Conservation (phyloP, 1,140 invertebrate species). For the Drosophila kepulauana region DNA sequence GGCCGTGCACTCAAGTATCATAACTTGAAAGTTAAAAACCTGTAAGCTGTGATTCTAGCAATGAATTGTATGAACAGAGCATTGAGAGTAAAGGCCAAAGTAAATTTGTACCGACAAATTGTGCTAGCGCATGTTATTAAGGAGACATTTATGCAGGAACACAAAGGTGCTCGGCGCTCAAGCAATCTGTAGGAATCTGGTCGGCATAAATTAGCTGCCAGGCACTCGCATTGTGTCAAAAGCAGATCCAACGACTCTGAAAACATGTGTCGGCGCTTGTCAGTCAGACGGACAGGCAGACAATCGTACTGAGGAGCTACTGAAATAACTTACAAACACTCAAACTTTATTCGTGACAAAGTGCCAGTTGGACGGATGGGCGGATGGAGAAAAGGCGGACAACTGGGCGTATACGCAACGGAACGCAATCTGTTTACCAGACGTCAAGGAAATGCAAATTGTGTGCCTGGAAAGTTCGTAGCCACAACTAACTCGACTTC, state of each 20-base stretch:
- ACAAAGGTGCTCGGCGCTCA: constrained; percentile 52
- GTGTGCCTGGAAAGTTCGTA: constrained; percentile 60
- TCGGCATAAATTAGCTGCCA: constrained; percentile 71
- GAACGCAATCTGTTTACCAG: constrained; percentile 43
- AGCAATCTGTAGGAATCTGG: constrained; percentile 45
- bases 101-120: constrained; percentile 29
- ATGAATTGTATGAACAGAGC: neutral
- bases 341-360: constrained; percentile 54
- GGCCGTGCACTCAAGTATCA: constrained; percentile 26
- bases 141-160: constrained; percentile 69
- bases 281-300: constrained; percentile 51
- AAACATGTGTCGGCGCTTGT: constrained; percentile 57
- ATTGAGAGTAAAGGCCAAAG: constrained; percentile 5
- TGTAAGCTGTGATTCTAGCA: neutral
- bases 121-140: constrained; percentile 58
- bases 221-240: constrained; percentile 55
- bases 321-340: constrained; percentile 73
- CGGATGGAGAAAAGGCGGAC: constrained; percentile 18
- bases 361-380: constrained; percentile 31
- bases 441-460: constrained; percentile 69
- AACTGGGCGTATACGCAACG: constrained; percentile 54
- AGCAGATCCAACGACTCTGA: constrained; percentile 44
- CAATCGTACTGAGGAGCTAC: constrained; percentile 46
- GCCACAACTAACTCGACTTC: constrained; percentile 64
- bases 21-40: constrained; percentile 37